A percentile compares a stretch with the other conserved stretches of the same genome.
Evolutionary conservation across 2,113 vertebrate species (phyloP).

Genomic region (Ibidorhyncha struthersii): DNA sequence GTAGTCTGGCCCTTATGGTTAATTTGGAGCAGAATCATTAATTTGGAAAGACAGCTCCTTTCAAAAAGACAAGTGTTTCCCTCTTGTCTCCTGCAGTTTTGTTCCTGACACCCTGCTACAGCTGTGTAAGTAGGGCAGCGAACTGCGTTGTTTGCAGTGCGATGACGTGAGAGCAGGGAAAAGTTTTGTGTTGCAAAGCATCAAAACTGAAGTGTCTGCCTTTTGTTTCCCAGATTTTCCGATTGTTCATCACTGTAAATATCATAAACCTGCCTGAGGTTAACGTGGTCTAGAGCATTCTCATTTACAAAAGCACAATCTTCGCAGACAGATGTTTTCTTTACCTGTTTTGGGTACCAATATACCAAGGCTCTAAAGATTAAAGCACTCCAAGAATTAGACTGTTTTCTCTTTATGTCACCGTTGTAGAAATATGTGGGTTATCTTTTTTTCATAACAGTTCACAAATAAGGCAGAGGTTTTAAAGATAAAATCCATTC

Average conservation of each 20-base stretch:
- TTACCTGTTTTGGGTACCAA: background rate
- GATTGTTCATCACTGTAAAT: background rate
- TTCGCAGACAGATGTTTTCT: background rate
- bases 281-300: background rate
- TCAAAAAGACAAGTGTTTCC: background rate
- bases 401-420: background rate
- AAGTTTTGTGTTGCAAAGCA: background rate
- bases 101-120: background rate
- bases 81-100: background rate
- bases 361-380: background rate
- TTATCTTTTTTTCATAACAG: background rate
- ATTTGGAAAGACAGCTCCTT: background rate
- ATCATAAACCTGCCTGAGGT: background rate
- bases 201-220: background rate
- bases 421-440: background rate
- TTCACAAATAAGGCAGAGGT: background rate
- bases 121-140: background rate
- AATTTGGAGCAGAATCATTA: background rate
- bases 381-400: background rate
- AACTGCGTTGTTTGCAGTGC: rapidly evolving
- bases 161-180: background rate
- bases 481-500: background rate
- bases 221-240: background rate
- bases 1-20: background rate
- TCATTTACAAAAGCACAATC: background rate